phyloP scores from a whole-genome alignment of 1,140 invertebrate genomes.

The Bicyclus anynana region DNA sequence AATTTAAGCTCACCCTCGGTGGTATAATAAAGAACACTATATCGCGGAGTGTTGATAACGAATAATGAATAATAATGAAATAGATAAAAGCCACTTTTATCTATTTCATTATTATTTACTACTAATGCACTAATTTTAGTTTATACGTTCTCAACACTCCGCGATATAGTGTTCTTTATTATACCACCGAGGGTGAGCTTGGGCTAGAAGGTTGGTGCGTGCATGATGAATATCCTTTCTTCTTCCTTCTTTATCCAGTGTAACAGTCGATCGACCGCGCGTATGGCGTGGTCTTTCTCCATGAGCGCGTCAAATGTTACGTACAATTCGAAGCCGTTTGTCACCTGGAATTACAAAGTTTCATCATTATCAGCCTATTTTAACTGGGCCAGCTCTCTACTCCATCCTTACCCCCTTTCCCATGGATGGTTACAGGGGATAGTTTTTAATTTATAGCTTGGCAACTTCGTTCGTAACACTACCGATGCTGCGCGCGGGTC shows the following conservation, averaged over 20 bases:
- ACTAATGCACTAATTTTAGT: conserved; percentile 10
- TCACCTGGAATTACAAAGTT: conserved; percentile 80
- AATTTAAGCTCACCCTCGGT: conserved; percentile 57
- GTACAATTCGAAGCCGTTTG: conserved; percentile 94
- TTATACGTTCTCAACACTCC: conserved; percentile 38
- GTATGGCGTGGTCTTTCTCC: conserved; percentile 87
- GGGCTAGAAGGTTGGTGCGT: conserved; percentile 89
- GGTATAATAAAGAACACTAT: conserved; percentile 49
- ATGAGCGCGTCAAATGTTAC: conserved; percentile 94
- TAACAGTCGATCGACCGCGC: conserved; percentile 91
- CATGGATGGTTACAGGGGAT: too few species aligned
- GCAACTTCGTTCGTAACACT: too few species aligned
- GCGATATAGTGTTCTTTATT: conserved; percentile 45
- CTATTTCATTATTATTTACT: too few species aligned
- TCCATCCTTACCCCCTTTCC: too few species aligned
- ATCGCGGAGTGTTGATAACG: conserved; percentile 35
- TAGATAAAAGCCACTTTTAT: too few species aligned
- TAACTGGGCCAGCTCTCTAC: too few species aligned
- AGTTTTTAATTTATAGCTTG: too few species aligned
- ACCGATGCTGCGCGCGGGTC: too few species aligned
- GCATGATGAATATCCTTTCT: conserved; percentile 93
- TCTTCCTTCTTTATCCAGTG: conserved; percentile 97
- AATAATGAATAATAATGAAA: too few species aligned
- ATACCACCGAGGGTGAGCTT: conserved; percentile 44
- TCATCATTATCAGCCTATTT: too few species aligned